These are phyloP conservation scores for Trachelus tabidus DNA, from an alignment of 2,888 invertebrate species.

Conservation along the genomic window DNA sequence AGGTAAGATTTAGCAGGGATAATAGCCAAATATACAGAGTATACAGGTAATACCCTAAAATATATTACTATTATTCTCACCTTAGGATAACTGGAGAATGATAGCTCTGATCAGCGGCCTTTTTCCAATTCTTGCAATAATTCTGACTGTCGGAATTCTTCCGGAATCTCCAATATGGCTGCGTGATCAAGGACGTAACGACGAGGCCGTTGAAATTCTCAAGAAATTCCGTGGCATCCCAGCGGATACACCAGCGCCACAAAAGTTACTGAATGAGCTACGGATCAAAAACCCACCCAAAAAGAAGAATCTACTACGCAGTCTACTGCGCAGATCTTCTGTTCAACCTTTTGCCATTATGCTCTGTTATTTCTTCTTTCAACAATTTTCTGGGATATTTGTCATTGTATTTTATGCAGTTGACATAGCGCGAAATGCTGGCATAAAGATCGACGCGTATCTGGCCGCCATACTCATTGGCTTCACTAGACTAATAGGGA, in stretches of 20 bases:
- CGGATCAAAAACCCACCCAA: slow-evolving; percentile 35
- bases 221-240: slow-evolving; percentile 64
- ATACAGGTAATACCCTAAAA: background rate
- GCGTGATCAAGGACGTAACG: slow-evolving; percentile 64
- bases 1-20: slow-evolving; percentile 52
- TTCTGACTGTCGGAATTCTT: slow-evolving; percentile 62
- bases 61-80: slow-evolving; percentile 1
- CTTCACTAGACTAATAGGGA: slow-evolving; percentile 65
- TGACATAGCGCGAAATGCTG: slow-evolving; percentile 67
- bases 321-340: background rate
- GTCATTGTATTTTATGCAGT: slow-evolving; percentile 71
- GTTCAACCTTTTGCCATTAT: slow-evolving; percentile 61
- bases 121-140: slow-evolving; percentile 64
- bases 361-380: slow-evolving; percentile 69
- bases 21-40: background rate
- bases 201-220: slow-evolving; percentile 66
- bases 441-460: slow-evolving; percentile 66
- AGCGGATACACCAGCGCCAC: slow-evolving; percentile 29
- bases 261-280: slow-evolving; percentile 42
- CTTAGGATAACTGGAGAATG: slow-evolving; percentile 66
- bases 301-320: slow-evolving; percentile 44
- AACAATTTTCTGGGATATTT: slow-evolving; percentile 71
- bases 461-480: slow-evolving; percentile 69
- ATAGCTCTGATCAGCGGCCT: slow-evolving; percentile 64
- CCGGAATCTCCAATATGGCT: slow-evolving; percentile 72